These are phyloP conservation scores for Drosophila merina DNA, from an alignment of 2,888 invertebrate species.

Conservation along the genomic window DNA sequence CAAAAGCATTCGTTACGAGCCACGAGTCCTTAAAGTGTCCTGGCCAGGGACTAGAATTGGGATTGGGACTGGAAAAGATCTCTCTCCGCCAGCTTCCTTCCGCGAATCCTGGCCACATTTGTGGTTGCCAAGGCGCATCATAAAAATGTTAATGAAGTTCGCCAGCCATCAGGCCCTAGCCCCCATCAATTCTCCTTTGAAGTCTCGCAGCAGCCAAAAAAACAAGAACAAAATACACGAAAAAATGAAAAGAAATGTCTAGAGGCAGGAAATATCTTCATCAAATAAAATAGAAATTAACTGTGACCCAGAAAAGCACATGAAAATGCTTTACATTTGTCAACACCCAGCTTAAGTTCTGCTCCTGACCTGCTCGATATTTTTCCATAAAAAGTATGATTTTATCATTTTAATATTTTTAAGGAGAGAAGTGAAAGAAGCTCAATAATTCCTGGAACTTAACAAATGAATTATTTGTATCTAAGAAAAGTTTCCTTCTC, in stretches of 20 bases:
- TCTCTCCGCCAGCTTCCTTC: constrained; percentile 8
- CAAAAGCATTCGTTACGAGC: constrained; percentile 49
- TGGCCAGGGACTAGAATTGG: constrained; percentile 37
- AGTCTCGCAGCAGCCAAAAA: constrained; percentile 19
- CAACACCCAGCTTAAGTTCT: constrained; percentile 42
- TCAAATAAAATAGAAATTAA: constrained; percentile 77
- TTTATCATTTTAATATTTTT: neutral
- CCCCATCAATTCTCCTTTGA: constrained; percentile 48
- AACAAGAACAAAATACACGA: constrained; percentile 9
- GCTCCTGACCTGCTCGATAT: neutral
- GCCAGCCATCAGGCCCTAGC: constrained; percentile 57
- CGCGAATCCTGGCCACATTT: constrained; percentile 46
- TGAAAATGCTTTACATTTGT: constrained; percentile 62
- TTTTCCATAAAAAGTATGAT: neutral
- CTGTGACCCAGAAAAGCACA: constrained; percentile 67
- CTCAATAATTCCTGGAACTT: neutral
- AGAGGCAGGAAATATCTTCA: constrained; percentile 67
- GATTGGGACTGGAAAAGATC: constrained; percentile 1
- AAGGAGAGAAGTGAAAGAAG: too few relatives aligned
- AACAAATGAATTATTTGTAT: neutral
- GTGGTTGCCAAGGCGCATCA: constrained; percentile 78
- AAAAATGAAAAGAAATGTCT: constrained; percentile 41
- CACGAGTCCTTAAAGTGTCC: constrained; percentile 54
- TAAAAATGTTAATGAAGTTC: constrained; percentile 78
- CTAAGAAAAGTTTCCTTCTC: neutral